Evolutionary conservation across 2,888 invertebrate species (phyloP), one percentile per base, ranked within the genome.

Genomic region (Thumatha senex): DNA sequence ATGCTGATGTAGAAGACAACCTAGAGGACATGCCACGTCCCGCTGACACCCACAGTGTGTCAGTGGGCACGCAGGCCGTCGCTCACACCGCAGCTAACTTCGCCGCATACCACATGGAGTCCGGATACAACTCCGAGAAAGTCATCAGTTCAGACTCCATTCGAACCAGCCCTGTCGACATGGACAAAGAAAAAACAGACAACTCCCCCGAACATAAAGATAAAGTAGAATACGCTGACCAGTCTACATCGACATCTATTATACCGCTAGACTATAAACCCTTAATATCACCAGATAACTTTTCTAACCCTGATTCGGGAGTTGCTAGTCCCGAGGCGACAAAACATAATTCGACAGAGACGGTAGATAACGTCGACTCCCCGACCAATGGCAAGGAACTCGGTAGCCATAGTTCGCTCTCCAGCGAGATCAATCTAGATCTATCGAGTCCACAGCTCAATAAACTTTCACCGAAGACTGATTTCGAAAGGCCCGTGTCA

Each of bases 1-100:
- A 96, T 74, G 96, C 96, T 0, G 96, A 96, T 72, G 93, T 96
- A 0, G 96, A 96, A 80, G 96, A 96, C 72, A 96, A 96, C 73
- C 82, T 94, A 0, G 94, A 95, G 58, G 94, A 93, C 48, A 85
- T 86, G 33, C 82, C 89, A 2, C 77, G 84, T 2, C 74, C 71
- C 7, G 57, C 74, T 0, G 83, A 83, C 58, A 75, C 79, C 0
- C 78, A 84, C 54, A 67, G 76, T 1, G 76, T 76, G 7, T 73
- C 82, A 0, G 80, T 75, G 0, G 81, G 76, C n/a, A 71, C 83
- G 0, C 82, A 80, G 49, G 75, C 83, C 35, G 67, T 83, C n/a
- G 80, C 86, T 0, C 82, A 91, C 68, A 80, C 86, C 11, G 80
- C 92, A 41, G 80, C 92, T 58, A 86, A 86, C 86, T 92, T 92